Evolutionary conservation across 2,888 invertebrate genomes (phyloP).

Genomic region (Holacanthella duospinosa): DNA sequence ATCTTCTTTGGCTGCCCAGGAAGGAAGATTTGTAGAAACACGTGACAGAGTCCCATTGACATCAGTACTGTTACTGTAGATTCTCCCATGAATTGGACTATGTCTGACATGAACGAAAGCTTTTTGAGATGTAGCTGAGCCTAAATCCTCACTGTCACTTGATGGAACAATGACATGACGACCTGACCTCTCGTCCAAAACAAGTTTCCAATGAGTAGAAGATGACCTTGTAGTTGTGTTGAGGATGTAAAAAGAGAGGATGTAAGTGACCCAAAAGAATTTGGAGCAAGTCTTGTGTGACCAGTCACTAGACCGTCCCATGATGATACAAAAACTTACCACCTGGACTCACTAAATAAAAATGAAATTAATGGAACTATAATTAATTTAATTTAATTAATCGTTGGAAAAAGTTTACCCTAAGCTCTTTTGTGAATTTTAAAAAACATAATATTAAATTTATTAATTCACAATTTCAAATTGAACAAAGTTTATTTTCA

Average conservation of each 20-base stretch:
- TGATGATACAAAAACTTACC: no score
- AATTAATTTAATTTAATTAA: no score
- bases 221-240: constrained; percentile 70
- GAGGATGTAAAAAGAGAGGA: constrained; percentile 60
- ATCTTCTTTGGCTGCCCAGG: constrained; percentile 20
- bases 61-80: background rate
- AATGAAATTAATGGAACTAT: no score
- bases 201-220: constrained; percentile 65
- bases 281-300: background rate
- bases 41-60: background rate
- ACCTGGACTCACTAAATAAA: no score
- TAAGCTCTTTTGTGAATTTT: no score
- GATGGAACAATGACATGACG: constrained; percentile 42
- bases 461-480: no score
- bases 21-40: constrained; percentile 17
- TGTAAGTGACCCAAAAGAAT: constrained; percentile 42
- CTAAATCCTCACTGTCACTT: background rate
- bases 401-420: no score
- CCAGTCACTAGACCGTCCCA: constrained; percentile 1
- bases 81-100: background rate
- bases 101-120: background rate
- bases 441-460: no score
- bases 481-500: no score
- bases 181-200: constrained; percentile 54
- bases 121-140: background rate